Conservation (phyloP, 1,140 invertebrate species). For the Ruditapes philippinarum region DNA sequence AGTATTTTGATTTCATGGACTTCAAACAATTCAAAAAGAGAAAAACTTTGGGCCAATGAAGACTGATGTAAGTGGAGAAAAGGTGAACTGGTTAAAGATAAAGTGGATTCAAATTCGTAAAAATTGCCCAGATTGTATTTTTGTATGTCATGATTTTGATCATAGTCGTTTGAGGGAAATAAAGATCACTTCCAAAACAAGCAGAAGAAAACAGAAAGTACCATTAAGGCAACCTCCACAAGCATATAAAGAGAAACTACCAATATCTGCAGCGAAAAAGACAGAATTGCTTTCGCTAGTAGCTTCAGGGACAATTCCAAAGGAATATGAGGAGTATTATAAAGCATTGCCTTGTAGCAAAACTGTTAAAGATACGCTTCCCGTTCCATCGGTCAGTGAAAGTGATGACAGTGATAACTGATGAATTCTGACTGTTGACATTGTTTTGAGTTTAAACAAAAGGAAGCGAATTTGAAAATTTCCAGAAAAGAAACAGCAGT, state of each 20-base stretch:
- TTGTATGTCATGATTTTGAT: constrained; percentile 44
- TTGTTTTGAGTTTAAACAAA: too few relatives aligned
- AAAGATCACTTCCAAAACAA: not conserved
- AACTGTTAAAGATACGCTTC: constrained; percentile 2
- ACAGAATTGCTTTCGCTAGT: constrained; percentile 61
- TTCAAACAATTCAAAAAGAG: constrained; percentile 36
- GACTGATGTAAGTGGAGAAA: too few relatives aligned
- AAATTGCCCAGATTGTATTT: constrained; percentile 14
- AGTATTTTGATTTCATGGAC: constrained; percentile 55
- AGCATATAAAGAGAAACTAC: constrained; percentile 19
- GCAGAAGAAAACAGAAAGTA: not conserved
- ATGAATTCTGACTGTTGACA: not conserved
- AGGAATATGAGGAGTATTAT: not conserved
- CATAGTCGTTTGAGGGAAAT: not conserved
- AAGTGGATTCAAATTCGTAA: constrained; percentile 48
- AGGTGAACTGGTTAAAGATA: constrained; percentile 59
- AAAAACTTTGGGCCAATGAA: not conserved
- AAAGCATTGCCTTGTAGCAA: constrained; percentile 19
- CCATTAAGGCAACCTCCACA: not conserved
- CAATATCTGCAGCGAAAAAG: constrained; percentile 63
- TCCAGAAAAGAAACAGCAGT: too few relatives aligned
- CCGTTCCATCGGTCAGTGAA: not conserved
- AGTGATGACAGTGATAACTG: not conserved
- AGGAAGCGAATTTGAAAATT: too few relatives aligned
- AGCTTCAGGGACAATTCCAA: too few relatives aligned